Conservation (phyloP, 2,888 invertebrate genomes). For the Campoplex nolae region DNA sequence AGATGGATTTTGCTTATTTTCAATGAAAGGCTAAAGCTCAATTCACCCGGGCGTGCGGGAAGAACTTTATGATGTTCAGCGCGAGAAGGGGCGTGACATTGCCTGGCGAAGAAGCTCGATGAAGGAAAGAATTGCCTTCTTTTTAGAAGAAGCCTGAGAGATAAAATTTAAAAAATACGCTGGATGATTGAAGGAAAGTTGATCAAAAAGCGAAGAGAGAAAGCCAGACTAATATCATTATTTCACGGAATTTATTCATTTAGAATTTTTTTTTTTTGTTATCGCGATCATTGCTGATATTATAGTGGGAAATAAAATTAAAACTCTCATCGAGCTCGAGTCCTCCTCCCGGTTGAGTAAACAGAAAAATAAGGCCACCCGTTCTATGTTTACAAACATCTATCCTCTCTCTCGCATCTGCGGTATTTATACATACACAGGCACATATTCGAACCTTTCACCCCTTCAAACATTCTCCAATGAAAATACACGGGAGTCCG, state of each 20-base stretch:
- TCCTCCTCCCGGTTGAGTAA: too few relatives aligned
- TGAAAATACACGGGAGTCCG: background rate
- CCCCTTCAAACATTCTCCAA: conserved; percentile 31
- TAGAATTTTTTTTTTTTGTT: too few relatives aligned
- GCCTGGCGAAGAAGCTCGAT: background rate
- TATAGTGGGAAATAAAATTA: too few relatives aligned
- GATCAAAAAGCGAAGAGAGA: background rate
- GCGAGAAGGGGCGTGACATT: conserved; percentile 9
- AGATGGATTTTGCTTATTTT: conserved; percentile 37
- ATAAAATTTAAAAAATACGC: conserved; percentile 27
- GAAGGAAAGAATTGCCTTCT: conserved; percentile 25
- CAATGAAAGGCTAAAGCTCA: conserved; percentile 56
- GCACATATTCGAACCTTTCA: conserved; percentile 16
- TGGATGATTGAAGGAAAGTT: background rate
- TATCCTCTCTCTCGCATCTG: conserved; percentile 11
- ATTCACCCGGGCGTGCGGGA: conserved; percentile 27
- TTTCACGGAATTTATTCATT: too few relatives aligned
- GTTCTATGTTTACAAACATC: too few relatives aligned
- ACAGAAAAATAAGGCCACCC: too few relatives aligned
- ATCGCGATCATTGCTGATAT: too few relatives aligned
- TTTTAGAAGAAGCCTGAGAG: background rate
- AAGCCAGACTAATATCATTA: too few relatives aligned
- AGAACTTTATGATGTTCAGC: conserved; percentile 22
- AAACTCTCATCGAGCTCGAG: too few relatives aligned
- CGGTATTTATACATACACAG: conserved; percentile 4